These are phyloP conservation scores for Struthidea cinerea DNA, from an alignment of 2,113 vertebrate genomes.

Conservation along the genomic window DNA sequence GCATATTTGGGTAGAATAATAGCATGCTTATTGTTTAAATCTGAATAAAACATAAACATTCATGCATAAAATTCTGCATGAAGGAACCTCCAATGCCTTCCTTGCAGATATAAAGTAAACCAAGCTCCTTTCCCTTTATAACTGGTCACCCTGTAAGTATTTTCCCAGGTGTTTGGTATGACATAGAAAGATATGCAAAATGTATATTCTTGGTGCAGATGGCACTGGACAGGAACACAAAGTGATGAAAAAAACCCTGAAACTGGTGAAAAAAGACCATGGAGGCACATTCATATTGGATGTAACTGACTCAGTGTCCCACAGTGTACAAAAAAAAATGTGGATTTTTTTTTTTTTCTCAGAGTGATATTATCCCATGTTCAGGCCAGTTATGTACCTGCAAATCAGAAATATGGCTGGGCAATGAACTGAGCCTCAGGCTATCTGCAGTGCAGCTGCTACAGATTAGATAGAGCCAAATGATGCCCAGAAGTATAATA, in stretches of 20 bases:
- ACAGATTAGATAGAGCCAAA: background rate
- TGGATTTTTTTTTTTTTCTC: background rate
- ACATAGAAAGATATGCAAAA: background rate
- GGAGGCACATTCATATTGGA: too few relatives aligned
- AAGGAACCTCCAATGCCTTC: background rate
- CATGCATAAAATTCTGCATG: fast-evolving
- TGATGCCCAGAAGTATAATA: background rate
- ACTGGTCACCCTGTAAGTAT: background rate
- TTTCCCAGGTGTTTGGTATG: background rate
- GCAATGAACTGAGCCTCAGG: background rate
- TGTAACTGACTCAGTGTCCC: background rate
- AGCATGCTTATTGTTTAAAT: background rate
- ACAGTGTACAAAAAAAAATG: fast-evolving
- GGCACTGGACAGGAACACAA: background rate
- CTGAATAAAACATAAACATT: background rate
- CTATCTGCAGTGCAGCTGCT: background rate
- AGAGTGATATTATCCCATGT: too few relatives aligned
- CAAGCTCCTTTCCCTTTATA: background rate
- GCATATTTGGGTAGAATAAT: background rate
- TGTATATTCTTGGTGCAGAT: background rate
- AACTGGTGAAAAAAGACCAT: fast-evolving
- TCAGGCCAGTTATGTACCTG: background rate
- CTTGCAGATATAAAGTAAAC: background rate
- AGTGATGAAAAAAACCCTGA: background rate
- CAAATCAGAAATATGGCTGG: background rate